Evolutionary conservation across 2,888 invertebrate species (phyloP).

Genomic region (Drosophila peninsularis): DNA sequence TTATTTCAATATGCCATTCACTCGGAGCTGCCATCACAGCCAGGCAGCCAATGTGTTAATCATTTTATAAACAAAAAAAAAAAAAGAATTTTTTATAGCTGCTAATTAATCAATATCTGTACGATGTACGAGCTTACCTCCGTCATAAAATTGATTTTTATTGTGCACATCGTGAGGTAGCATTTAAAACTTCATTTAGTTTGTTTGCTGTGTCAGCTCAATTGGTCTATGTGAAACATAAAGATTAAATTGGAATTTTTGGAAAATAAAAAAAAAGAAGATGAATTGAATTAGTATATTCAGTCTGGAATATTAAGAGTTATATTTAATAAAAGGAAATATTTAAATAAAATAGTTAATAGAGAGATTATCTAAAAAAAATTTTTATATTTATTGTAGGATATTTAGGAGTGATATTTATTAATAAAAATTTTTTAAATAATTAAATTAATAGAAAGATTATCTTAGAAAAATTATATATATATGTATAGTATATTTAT

Average conservation of each 20-base stretch:
- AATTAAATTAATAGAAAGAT: no score
- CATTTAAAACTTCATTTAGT: slow-evolving; percentile 41
- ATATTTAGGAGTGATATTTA: no score
- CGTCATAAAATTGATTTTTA: slow-evolving; percentile 40
- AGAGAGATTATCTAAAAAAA: no score
- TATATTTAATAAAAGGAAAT: not conserved
- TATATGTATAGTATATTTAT: no score
- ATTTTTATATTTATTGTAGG: no score
- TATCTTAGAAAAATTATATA: no score
- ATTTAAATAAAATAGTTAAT: not conserved
- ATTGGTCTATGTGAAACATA: slow-evolving; percentile 2
- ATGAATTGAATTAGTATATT: not conserved
- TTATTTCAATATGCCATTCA: slow-evolving; percentile 29
- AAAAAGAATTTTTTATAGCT: slow-evolving; percentile 10
- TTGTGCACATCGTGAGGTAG: slow-evolving; percentile 42
- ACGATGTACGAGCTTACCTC: slow-evolving; percentile 7
- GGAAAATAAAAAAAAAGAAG: not conserved
- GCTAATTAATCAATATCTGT: slow-evolving; percentile 56
- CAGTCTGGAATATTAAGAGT: not conserved
- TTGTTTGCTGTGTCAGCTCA: slow-evolving; percentile 1
- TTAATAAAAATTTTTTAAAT: no score
- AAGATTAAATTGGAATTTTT: not conserved
- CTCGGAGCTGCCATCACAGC: slow-evolving; percentile 2
- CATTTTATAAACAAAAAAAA: slow-evolving; percentile 30
- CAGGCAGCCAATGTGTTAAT: slow-evolving; percentile 49